Percentiles rank a stretch among this genome's conserved stretches.
Conservation (phyloP, 2,888 invertebrate genomes). For the Thumatha senex region DNA sequence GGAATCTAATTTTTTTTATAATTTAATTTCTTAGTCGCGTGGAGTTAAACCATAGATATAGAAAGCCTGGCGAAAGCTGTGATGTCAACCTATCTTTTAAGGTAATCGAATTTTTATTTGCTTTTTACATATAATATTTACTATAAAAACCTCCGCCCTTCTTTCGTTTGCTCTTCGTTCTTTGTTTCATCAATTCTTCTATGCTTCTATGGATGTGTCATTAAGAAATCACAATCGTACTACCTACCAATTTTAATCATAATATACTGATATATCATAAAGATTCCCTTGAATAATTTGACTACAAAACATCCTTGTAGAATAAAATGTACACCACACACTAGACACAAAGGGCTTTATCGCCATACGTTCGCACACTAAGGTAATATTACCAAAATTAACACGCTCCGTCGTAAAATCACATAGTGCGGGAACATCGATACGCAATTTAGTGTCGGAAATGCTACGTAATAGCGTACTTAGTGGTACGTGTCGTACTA, state of each 20-base stretch:
- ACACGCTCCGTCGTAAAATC: slow-evolving; percentile 57
- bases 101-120: too few species aligned
- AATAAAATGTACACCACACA: background rate
- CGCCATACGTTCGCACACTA: slow-evolving; percentile 16
- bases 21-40: too few species aligned
- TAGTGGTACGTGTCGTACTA: slow-evolving; percentile 39
- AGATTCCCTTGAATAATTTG: background rate
- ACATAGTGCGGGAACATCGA: slow-evolving; percentile 54
- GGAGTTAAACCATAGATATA: too few species aligned
- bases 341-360: background rate
- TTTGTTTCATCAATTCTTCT: too few species aligned
- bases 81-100: too few species aligned
- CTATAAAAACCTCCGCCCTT: too few species aligned
- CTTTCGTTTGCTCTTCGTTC: too few species aligned
- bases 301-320: background rate
- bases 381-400: slow-evolving; percentile 56
- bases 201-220: background rate
- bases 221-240: too few species aligned
- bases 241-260: background rate
- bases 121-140: too few species aligned
- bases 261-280: background rate
- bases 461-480: slow-evolving; percentile 42
- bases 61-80: too few species aligned
- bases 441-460: slow-evolving; percentile 55
- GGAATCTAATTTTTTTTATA: too few species aligned